Base-by-base conservation (phyloP, 2,797 vertebrate species). In the Spinus pinus region DNA sequence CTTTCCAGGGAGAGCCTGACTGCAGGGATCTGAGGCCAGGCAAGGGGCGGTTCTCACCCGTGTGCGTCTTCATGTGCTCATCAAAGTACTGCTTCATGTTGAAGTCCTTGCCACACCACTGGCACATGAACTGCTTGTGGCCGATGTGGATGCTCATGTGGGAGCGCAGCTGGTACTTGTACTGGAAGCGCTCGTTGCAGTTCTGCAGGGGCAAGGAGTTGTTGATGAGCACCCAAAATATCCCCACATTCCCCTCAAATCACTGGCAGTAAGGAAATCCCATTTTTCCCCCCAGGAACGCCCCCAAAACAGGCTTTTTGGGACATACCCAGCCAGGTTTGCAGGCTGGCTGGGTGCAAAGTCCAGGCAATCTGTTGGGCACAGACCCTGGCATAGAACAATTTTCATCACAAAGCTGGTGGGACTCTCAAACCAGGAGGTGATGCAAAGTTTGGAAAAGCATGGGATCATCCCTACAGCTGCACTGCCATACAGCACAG, bases 11-110 rank as follows among this genome's bases (percentile, higher is more conserved):
- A 77, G 7, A 5, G 14, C 31, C 53, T 24, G n/a, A 1, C 30
- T 4, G 2, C 6, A 30, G 33, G 23, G 24, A n/a, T 18, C 4
- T 47, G 39, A 41, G 47, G 3, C 21, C 50, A 28, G 22, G 41
- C 3, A 0, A 14, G 49, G 69, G 25, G 37, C 37, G 35, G 27
- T 18, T 54, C 97, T 94, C 95, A 98, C 98, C 98, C 0, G 98
- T 98, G 97, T 98, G 98, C 0, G 98, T 98, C 96, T 98, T 98
- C 98, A 98, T 98, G 96, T 98, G 98, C 96, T 98, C 98, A 1
- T 98, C 98, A 0, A 98, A 98, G 94, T 98, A 98, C 96, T 98
- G 98, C 95, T 98, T 98, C 98, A 98, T 98, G 97, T 98, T 98
- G 96, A 98, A 98, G 97, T 98, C 98, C 87, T 98, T 98, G 47